Percentiles rank a stretch among this genome's conserved stretches.
Conservation (phyloP, 2,888 invertebrate species). For the Hirtodrosophila histrioides region DNA sequence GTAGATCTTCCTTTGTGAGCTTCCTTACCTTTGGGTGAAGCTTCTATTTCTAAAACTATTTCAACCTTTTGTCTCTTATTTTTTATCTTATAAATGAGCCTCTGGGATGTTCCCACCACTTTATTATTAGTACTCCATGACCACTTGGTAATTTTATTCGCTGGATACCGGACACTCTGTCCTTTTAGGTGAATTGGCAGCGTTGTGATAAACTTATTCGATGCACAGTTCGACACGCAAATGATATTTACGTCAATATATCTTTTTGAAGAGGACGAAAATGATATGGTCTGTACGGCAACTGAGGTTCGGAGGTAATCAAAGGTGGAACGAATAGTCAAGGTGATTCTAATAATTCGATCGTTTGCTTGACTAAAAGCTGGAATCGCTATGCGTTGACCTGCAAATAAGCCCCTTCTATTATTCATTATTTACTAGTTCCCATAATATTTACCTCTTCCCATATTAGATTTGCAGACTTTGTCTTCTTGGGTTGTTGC, state of each 20-base stretch:
- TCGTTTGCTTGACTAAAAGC: constrained; percentile 42
- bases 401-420: constrained; percentile 7
- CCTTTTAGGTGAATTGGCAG: constrained; percentile 39
- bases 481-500: constrained; percentile 4
- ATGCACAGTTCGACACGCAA: constrained; percentile 39
- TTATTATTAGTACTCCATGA: constrained; percentile 21
- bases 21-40: constrained; percentile 2
- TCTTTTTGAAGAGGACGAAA: constrained; percentile 16
- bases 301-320: constrained; percentile 40
- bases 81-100: constrained; percentile 25
- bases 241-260: constrained; percentile 34
- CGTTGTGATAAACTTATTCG: constrained; percentile 24
- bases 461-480: constrained; percentile 32
- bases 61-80: not conserved
- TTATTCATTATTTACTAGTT: not conserved
- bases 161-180: constrained; percentile 19
- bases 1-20: constrained; percentile 29
- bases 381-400: constrained; percentile 27
- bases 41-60: constrained; percentile 31
- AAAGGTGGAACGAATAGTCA: constrained; percentile 32
- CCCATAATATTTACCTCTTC: constrained; percentile 27
- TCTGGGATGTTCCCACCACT: constrained; percentile 10
- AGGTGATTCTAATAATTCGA: constrained; percentile 22
- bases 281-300: constrained; percentile 27
- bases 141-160: constrained; percentile 37